phyloP scores from a whole-genome alignment of 2,797 vertebrate genomes.

The Chrosomus eos region DNA sequence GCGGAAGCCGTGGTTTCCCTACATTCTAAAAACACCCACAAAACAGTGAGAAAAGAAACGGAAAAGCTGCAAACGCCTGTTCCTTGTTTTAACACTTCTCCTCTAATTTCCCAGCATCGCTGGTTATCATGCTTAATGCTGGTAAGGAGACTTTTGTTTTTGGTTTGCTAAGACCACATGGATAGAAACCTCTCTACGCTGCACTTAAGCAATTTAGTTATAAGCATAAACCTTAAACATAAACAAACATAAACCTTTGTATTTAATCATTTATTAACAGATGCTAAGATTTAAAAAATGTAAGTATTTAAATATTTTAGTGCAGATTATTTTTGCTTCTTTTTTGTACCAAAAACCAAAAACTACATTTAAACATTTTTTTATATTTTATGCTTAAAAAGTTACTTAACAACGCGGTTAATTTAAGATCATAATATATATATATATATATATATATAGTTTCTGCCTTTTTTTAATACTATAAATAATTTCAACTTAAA shows the following conservation, averaged over 20 bases:
- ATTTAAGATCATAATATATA: no score
- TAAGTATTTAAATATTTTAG: not conserved
- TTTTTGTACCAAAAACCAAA: no score
- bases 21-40: slow-evolving; percentile 14
- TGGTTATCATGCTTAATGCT: slow-evolving; percentile 34
- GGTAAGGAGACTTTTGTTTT: slow-evolving; percentile 11
- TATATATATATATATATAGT: no score
- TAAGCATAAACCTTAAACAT: no score
- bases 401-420: no score
- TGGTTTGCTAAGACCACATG: not conserved
- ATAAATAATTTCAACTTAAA: no score
- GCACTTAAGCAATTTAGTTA: not conserved
- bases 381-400: no score
- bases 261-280: not conserved
- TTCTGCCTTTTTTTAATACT: no score
- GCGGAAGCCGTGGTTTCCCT: slow-evolving; percentile 39
- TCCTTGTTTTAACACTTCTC: slow-evolving; percentile 38
- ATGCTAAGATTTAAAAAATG: no score
- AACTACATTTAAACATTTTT: no score
- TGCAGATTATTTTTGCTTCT: not conserved
- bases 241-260: no score
- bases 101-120: slow-evolving; percentile 16
- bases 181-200: not conserved
- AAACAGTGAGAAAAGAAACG: slow-evolving; percentile 14
- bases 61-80: slow-evolving; percentile 6